Conservation (phyloP, 64 coral and sea anemone species). For the Anthopleura sola region DNA sequence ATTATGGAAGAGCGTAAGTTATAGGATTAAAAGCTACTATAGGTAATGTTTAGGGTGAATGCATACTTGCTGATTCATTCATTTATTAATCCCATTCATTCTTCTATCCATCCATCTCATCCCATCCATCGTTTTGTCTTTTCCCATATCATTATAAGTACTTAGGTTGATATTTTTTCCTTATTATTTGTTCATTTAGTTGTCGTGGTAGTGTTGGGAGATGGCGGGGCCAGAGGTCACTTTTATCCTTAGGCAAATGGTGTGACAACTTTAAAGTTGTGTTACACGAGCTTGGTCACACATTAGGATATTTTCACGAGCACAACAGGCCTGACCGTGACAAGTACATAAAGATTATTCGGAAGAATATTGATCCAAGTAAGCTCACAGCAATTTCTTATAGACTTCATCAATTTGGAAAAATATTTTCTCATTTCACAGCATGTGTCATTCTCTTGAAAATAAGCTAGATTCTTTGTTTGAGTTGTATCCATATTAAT, state of each 20-base stretch:
- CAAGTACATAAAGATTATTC: slow-evolving; percentile 29
- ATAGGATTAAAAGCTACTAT: too few relatives aligned
- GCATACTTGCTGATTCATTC: too few relatives aligned
- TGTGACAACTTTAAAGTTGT: slow-evolving; percentile 35
- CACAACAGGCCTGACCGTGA: slow-evolving; percentile 63
- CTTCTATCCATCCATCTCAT: not conserved
- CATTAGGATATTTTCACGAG: slow-evolving; percentile 60
- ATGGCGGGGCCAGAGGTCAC: not conserved
- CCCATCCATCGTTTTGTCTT: not conserved
- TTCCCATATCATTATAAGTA: not conserved
- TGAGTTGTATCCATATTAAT: too few relatives aligned
- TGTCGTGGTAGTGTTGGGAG: slow-evolving; percentile 19
- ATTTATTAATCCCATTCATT: not conserved
- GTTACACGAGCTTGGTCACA: slow-evolving; percentile 66
- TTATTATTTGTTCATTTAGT: not conserved
- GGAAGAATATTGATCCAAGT: slow-evolving; percentile 45
- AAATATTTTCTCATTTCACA: too few relatives aligned
- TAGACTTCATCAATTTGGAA: too few relatives aligned
- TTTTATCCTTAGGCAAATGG: not conserved
- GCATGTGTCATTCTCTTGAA: not conserved
- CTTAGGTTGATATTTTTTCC: too few relatives aligned
- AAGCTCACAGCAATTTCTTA: not conserved
- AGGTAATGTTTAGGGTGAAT: too few relatives aligned
- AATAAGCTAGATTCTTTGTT: not conserved
- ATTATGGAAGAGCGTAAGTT: slow-evolving; percentile 12